Percentiles rank a stretch among this genome's conserved stretches.
Conservation (phyloP, 1,140 invertebrate genomes). For the Portunus trituberculatus region DNA sequence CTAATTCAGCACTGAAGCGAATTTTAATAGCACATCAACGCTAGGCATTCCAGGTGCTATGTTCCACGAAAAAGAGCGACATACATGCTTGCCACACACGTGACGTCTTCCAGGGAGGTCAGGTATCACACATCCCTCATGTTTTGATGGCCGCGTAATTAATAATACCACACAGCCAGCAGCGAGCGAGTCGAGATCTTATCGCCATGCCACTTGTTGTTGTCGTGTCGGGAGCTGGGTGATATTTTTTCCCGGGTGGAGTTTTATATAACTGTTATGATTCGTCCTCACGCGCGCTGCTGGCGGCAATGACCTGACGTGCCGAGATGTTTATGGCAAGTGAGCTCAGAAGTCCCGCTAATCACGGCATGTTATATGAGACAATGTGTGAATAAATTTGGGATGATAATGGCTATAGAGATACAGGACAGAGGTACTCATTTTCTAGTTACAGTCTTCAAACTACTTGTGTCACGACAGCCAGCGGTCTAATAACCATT, state of each 20-base stretch:
- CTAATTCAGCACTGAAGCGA: no score
- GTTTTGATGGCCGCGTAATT: neutral
- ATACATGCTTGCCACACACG: neutral
- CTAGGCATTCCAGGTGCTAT: neutral
- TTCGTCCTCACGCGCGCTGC: neutral
- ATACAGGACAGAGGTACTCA: neutral
- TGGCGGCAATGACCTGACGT: neutral
- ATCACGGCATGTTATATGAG: neutral
- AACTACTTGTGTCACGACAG: neutral
- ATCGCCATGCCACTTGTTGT: conserved; percentile 1
- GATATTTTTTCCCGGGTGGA: neutral
- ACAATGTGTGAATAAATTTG: no score
- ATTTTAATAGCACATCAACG: neutral
- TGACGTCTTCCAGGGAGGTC: neutral
- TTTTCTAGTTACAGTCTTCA: neutral
- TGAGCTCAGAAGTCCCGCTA: neutral
- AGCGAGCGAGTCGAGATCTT: neutral
- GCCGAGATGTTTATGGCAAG: neutral
- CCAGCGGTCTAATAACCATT: neutral
- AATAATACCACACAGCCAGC: neutral
- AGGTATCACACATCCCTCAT: neutral
- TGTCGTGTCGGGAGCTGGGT: neutral
- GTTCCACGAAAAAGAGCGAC: neutral
- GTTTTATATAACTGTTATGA: neutral
- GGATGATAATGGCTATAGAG: neutral